Conservation (phyloP, 2,113 vertebrate genomes). For the Callorhinus ursinus region DNA sequence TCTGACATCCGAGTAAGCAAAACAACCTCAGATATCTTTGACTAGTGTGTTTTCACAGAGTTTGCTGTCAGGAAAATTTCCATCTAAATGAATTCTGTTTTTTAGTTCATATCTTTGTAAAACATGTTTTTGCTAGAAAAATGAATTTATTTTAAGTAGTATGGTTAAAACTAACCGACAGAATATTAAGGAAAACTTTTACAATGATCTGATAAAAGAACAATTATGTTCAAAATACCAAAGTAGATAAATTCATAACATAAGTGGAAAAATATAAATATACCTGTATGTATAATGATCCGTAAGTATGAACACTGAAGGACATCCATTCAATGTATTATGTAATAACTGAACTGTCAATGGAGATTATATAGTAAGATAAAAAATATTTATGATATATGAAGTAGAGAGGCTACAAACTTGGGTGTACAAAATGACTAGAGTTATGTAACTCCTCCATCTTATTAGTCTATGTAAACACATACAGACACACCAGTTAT, state of each 20-base stretch:
- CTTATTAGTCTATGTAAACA: background rate
- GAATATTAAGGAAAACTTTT: constrained; percentile 11
- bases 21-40: background rate
- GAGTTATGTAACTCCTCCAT: background rate
- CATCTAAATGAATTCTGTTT: constrained; percentile 8
- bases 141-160: background rate
- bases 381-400: background rate
- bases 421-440: background rate
- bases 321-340: background rate
- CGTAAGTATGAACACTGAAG: background rate
- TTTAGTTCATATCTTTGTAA: constrained; percentile 26
- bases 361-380: background rate
- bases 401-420: background rate
- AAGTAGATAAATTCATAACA: constrained; percentile 9
- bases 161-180: background rate
- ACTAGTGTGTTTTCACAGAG: constrained; percentile 3
- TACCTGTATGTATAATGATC: background rate
- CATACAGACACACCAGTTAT: background rate
- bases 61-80: constrained; percentile 50
- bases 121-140: constrained; percentile 11
- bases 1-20: constrained; percentile 16
- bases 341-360: background rate
- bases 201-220: background rate
- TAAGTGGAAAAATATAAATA: background rate
- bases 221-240: background rate